Percentiles rank a stretch among this genome's conserved stretches.
These are phyloP conservation scores for Bujurquina vittata DNA, from an alignment of 2,113 vertebrate species.

Conservation along the genomic window DNA sequence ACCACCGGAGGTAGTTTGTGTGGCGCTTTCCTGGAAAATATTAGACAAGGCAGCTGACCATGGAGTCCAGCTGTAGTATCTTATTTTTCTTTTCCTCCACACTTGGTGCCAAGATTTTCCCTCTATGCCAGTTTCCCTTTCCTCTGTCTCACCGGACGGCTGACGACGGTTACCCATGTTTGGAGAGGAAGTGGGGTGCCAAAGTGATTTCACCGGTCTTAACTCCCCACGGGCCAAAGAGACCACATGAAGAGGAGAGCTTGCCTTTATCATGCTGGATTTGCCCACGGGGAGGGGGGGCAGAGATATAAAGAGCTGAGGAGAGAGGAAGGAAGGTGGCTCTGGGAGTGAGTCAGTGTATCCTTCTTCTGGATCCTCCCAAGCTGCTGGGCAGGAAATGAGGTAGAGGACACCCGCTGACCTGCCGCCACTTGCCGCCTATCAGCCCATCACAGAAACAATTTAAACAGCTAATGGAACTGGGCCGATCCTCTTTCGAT, in stretches of 20 bases:
- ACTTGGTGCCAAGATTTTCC: background rate
- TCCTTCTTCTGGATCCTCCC: conserved; percentile 50
- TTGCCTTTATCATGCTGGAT: conserved; percentile 52
- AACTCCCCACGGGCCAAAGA: conserved; percentile 50
- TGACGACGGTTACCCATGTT: conserved; percentile 34
- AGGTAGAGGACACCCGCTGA: conserved; percentile 69
- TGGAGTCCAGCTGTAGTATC: background rate
- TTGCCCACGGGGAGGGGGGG: conserved; percentile 25
- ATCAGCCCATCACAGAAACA: conserved; percentile 67
- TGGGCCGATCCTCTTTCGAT: conserved; percentile 47
- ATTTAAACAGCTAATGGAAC: conserved; percentile 74
- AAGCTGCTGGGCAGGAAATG: conserved; percentile 70
- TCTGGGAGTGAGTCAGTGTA: conserved; percentile 33
- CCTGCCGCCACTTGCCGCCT: conserved; percentile 61
- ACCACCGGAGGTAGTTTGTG: background rate
- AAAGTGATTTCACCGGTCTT: conserved; percentile 52
- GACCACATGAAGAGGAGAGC: conserved; percentile 47
- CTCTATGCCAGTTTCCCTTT: background rate
- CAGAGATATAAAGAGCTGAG: conserved; percentile 20
- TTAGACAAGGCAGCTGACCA: background rate
- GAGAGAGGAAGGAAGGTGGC: conserved; percentile 34
- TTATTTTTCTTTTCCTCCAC: background rate
- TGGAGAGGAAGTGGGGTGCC: conserved; percentile 21
- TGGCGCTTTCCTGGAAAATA: background rate
- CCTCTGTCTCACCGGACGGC: conserved; percentile 8